Evolutionary conservation across 2,113 vertebrate species (phyloP).

Genomic region (Paralichthys olivaceus): DNA sequence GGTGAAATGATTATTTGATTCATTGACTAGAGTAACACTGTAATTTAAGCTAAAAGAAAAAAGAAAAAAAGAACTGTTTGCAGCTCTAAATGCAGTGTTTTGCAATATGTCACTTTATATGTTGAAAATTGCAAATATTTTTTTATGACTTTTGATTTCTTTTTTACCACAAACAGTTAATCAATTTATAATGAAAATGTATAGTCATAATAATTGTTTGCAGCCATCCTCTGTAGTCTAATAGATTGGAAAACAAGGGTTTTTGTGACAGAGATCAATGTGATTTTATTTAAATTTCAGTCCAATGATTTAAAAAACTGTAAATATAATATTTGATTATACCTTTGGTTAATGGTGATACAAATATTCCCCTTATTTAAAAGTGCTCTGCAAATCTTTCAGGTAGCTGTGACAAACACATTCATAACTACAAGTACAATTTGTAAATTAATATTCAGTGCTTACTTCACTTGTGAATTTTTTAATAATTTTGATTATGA

Average conservation of each 20-base stretch:
- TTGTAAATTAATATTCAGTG: constrained; percentile 26
- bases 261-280: background rate
- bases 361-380: constrained; percentile 10
- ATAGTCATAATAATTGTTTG: background rate
- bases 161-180: background rate
- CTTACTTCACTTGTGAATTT: constrained; percentile 16
- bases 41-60: too few species aligned
- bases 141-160: background rate
- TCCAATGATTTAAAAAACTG: background rate
- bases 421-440: constrained; percentile 17
- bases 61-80: too few species aligned
- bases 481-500: constrained; percentile 11
- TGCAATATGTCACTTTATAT: background rate
- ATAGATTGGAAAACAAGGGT: background rate
- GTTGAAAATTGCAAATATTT: background rate
- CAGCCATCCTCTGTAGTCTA: background rate
- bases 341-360: constrained; percentile 7
- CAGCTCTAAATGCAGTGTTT: background rate
- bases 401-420: background rate
- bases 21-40: too few species aligned
- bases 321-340: constrained; percentile 29
- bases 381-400: background rate
- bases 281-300: constrained; percentile 8
- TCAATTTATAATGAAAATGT: background rate
- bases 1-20: background rate